Evolutionary conservation across 2,888 invertebrate species (phyloP).

Genomic region (Drosophila niveifrons): DNA sequence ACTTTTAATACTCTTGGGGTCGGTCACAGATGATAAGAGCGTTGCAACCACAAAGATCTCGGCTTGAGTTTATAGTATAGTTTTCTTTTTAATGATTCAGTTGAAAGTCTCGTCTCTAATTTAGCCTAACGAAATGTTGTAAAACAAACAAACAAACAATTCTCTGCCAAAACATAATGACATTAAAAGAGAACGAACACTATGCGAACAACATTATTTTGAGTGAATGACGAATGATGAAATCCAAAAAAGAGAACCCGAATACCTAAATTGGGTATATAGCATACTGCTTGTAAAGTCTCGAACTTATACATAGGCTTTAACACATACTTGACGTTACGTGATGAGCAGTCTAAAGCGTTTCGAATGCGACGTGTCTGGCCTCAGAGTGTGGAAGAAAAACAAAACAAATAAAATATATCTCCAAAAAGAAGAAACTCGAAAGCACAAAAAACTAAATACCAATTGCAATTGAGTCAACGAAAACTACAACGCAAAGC

Average conservation of each 20-base stretch:
- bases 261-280: neutral
- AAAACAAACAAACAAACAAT: neutral
- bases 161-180: constrained; percentile 11
- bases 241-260: constrained; percentile 9
- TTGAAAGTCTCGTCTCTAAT: constrained; percentile 16
- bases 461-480: constrained; percentile 52
- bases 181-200: constrained; percentile 18
- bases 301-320: constrained; percentile 28
- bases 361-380: constrained; percentile 64
- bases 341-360: constrained; percentile 73
- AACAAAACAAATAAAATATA: constrained; percentile 36
- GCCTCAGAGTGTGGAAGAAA: constrained; percentile 37
- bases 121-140: neutral
- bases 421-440: constrained; percentile 48
- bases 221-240: constrained; percentile 22
- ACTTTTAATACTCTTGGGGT: constrained; percentile 61
- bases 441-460: constrained; percentile 49
- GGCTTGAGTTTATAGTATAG: constrained; percentile 4
- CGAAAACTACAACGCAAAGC: constrained; percentile 24
- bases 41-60: constrained; percentile 24
- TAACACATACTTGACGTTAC: constrained; percentile 42
- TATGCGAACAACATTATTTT: neutral
- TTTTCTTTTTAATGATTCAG: constrained; percentile 36
- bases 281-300: constrained; percentile 22
- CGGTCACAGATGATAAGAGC: constrained; percentile 33